These are phyloP conservation scores for Mystacornis crossleyi DNA, from an alignment of 2,113 vertebrate genomes.

Conservation along the genomic window DNA sequence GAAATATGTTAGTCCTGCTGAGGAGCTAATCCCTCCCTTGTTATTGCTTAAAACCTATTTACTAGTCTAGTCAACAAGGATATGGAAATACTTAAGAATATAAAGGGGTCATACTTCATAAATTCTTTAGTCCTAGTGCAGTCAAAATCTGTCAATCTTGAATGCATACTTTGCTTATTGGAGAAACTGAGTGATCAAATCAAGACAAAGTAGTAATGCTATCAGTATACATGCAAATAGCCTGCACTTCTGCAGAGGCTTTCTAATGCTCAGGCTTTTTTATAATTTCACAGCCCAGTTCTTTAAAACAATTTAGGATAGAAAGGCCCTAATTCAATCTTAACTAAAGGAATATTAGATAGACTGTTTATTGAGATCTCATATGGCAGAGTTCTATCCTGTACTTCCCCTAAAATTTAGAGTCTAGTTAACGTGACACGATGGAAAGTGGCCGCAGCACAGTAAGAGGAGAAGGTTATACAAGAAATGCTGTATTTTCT, in stretches of 20 bases:
- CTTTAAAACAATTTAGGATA: background rate
- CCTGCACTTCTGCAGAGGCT: background rate
- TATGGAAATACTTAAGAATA: background rate
- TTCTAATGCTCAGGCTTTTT: background rate
- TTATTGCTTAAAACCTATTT: background rate
- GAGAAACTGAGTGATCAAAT: background rate
- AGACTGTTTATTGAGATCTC: background rate
- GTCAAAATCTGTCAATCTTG: background rate
- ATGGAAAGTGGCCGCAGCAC: background rate
- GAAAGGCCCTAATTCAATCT: background rate
- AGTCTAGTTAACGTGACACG: background rate
- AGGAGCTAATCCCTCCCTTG: background rate
- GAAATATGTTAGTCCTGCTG: background rate
- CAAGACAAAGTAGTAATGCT: background rate
- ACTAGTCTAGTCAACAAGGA: background rate
- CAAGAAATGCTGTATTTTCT: background rate
- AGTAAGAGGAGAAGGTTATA: background rate
- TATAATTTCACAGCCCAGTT: background rate
- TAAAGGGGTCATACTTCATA: background rate
- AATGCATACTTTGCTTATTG: background rate
- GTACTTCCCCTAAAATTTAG: background rate
- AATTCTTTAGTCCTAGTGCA: background rate
- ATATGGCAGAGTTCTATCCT: background rate
- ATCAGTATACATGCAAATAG: background rate
- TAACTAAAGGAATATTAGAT: background rate